Evolutionary conservation across 2,888 invertebrate species (phyloP), one percentile per base, ranked within the genome.

Genomic region (Quadriops clusia): DNA sequence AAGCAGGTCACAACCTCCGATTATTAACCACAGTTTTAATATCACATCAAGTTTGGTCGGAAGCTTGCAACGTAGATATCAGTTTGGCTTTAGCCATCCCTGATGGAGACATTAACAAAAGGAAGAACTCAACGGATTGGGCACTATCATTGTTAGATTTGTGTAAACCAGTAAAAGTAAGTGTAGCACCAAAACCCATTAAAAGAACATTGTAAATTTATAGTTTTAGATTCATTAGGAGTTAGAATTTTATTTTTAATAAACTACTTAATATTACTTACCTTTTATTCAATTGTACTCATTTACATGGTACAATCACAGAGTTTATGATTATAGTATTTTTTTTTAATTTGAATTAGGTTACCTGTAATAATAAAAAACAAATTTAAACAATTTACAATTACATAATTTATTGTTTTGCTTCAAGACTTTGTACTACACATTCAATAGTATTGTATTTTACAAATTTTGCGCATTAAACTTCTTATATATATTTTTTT

Each of bases 21-120:
- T 65, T 95, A 12, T 67, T 85, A 16, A 90, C 93, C 1, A 85
- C 83, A 1, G 86, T 93, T 7, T 63, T 91, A 22, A 68, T 95
- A 13, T 93, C 93, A 0, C 89, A 90, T 59, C 83, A 84, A 45
- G 86, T 89, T 11, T 89, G 89, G 89, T 85, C 87, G 33, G 91
- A 91, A 60, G 80, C 89, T 0, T 86, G 87, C 44, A 82, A 83
- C 33, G 82, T 91, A 11, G 87, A 90, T 52, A 76, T 91, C 35
- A 80, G 79, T 3, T 68, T 91, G 21, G 87, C 86, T 21, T 62
- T 91, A 23, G 78, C 86, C 3, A 77, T 86, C 23, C 69, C 72
- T 1, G 72, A 72, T 40, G 62, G 64, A 3, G 67, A 69, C 42
- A 50, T 61, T 35, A 63, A 64, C 28, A 59, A 58, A 35, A 43